phyloP scores from a whole-genome alignment of 2,888 invertebrate genomes.

The Cheilosia vulpina region DNA sequence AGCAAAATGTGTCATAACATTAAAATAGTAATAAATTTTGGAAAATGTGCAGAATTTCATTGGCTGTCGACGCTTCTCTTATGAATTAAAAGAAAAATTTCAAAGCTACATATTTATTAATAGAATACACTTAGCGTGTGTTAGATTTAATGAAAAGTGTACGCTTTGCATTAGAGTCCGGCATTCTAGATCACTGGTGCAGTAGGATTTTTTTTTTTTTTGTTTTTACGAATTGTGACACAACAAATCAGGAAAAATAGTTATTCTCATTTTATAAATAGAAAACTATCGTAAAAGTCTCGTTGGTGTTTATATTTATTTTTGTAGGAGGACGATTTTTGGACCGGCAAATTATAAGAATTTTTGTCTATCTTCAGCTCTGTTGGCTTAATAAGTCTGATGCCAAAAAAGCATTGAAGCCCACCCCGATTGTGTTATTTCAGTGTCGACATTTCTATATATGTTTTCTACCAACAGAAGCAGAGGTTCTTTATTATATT shows the following conservation, averaged over 20 bases:
- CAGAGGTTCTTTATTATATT: background rate
- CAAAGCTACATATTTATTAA: slow-evolving; percentile 46
- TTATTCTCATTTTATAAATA: slow-evolving; percentile 24
- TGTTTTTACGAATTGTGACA: slow-evolving; percentile 36
- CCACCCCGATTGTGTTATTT: background rate
- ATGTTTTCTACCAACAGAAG: background rate
- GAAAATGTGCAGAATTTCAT: slow-evolving; percentile 65
- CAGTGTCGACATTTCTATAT: background rate
- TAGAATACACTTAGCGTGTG: slow-evolving; percentile 54
- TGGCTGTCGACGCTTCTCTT: slow-evolving; percentile 51
- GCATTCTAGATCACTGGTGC: slow-evolving; percentile 69
- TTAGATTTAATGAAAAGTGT: slow-evolving; percentile 28
- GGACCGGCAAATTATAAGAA: slow-evolving; percentile 3
- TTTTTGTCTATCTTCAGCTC: background rate
- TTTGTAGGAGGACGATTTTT: slow-evolving; percentile 18
- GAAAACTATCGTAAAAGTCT: background rate
- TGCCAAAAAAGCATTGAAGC: background rate
- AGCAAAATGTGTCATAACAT: slow-evolving; percentile 14
- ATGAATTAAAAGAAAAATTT: slow-evolving; percentile 31
- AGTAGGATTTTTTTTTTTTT: slow-evolving; percentile 21
- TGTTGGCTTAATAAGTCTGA: background rate
- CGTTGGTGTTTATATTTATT: slow-evolving; percentile 18
- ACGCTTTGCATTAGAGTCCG: slow-evolving; percentile 51
- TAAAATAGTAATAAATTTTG: slow-evolving; percentile 49
- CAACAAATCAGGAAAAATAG: slow-evolving; percentile 44